phyloP scores from a whole-genome alignment of 2,888 invertebrate species.

The Myathropa florea region DNA sequence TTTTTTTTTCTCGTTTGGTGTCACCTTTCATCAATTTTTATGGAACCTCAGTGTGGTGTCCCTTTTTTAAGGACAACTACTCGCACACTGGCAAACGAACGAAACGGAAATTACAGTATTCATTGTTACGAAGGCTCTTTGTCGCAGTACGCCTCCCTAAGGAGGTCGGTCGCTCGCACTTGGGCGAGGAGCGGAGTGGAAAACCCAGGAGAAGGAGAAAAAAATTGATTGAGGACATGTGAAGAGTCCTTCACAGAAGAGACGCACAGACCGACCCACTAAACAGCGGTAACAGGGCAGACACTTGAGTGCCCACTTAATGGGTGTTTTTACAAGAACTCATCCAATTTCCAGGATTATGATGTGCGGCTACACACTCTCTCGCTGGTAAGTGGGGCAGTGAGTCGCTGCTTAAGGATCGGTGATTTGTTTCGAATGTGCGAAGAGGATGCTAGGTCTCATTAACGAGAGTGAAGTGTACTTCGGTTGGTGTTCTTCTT shows the following conservation, averaged over 20 bases:
- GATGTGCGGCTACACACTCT: neutral
- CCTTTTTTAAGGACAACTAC: neutral
- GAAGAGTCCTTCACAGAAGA: conserved; percentile 50
- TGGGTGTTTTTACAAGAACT: conserved; percentile 27
- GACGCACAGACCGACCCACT: conserved; percentile 13
- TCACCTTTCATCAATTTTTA: conserved; percentile 59
- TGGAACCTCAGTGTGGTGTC: conserved; percentile 27
- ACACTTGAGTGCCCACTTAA: conserved; percentile 57
- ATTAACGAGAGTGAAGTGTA: conserved; percentile 8
- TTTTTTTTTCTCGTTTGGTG: conserved; percentile 8
- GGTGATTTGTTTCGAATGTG: neutral
- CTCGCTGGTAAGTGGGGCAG: neutral
- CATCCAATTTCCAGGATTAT: conserved; percentile 20
- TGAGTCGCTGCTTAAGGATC: conserved; percentile 4
- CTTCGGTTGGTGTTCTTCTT: neutral
- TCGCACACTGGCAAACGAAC: conserved; percentile 8
- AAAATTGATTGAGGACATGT: conserved; percentile 58
- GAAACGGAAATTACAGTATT: conserved; percentile 55
- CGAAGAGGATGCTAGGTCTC: neutral
- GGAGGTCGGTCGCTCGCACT: conserved; percentile 41
- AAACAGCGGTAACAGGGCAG: conserved; percentile 6
- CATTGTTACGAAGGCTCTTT: conserved; percentile 20
- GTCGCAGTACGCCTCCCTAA: conserved; percentile 32
- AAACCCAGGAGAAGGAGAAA: too few relatives aligned
- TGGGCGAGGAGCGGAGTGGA: conserved; percentile 3